A percentile compares a stretch with the other conserved stretches of the same genome.
Conservation (phyloP, 2,888 invertebrate genomes). For the Thymelicus acteon region DNA sequence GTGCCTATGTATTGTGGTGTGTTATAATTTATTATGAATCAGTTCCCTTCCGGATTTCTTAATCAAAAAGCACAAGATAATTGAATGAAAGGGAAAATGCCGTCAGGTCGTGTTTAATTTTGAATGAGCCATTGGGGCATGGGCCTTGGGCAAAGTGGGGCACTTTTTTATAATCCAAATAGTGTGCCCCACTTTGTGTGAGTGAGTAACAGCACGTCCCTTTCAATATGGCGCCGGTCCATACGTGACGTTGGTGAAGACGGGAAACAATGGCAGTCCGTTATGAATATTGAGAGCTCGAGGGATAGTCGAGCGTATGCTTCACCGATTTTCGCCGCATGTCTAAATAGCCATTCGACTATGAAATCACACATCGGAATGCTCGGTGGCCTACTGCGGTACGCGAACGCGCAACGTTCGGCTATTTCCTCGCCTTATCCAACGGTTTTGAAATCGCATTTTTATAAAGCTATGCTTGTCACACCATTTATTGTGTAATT, state of each 20-base stretch:
- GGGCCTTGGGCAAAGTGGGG: too few relatives aligned
- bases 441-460: constrained; percentile 57
- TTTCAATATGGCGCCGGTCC: constrained; percentile 72
- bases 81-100: too few relatives aligned
- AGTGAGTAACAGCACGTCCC: constrained; percentile 74
- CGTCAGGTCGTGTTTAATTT: too few relatives aligned
- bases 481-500: constrained; percentile 11
- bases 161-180: too few relatives aligned
- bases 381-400: constrained; percentile 60
- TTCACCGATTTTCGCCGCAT: constrained; percentile 66
- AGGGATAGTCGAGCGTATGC: constrained; percentile 64
- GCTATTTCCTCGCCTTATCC: constrained; percentile 54
- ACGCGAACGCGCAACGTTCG: constrained; percentile 47
- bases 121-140: too few relatives aligned
- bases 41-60: too few relatives aligned
- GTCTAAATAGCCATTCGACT: constrained; percentile 50
- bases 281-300: constrained; percentile 78
- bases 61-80: too few relatives aligned
- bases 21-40: too few relatives aligned
- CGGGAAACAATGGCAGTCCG: constrained; percentile 77
- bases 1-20: too few relatives aligned
- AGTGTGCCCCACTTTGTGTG: too few relatives aligned
- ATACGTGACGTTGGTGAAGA: constrained; percentile 76
- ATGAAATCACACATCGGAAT: constrained; percentile 58
- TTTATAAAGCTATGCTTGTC: constrained; percentile 41